Evolutionary conservation across 1,140 invertebrate species (phyloP).

Genomic region (Dreissena rostriformis): DNA sequence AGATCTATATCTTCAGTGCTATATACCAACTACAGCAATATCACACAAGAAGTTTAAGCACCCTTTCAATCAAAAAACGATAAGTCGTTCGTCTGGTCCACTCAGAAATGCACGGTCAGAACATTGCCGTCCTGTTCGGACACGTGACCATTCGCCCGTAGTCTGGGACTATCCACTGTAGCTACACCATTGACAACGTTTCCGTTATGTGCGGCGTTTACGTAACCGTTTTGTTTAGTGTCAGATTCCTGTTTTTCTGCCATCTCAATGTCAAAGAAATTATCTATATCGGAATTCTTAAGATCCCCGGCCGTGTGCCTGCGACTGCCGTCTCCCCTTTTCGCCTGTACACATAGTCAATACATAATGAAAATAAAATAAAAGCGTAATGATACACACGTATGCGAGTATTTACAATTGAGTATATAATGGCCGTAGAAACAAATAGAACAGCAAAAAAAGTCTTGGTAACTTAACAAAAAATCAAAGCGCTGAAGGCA

Average conservation of each 20-base stretch:
- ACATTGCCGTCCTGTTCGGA: too few relatives aligned
- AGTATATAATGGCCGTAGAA: too few relatives aligned
- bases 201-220: background rate
- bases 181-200: too few relatives aligned
- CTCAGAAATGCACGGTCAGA: too few relatives aligned
- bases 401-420: background rate
- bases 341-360: constrained; percentile 7
- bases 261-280: constrained; percentile 46
- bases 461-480: background rate
- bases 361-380: background rate
- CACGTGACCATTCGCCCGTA: too few relatives aligned
- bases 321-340: background rate
- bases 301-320: constrained; percentile 41
- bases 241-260: background rate
- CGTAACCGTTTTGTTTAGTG: background rate
- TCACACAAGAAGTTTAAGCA: too few relatives aligned
- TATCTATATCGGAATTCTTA: constrained; percentile 8
- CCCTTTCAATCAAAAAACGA: too few relatives aligned
- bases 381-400: background rate
- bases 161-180: too few relatives aligned
- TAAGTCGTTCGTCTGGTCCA: too few relatives aligned
- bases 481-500: background rate
- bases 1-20: too few relatives aligned
- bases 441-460: background rate
- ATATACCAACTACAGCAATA: too few relatives aligned